Conservation (phyloP, 2,888 invertebrate genomes). For the Steinernema carpocapsae region DNA sequence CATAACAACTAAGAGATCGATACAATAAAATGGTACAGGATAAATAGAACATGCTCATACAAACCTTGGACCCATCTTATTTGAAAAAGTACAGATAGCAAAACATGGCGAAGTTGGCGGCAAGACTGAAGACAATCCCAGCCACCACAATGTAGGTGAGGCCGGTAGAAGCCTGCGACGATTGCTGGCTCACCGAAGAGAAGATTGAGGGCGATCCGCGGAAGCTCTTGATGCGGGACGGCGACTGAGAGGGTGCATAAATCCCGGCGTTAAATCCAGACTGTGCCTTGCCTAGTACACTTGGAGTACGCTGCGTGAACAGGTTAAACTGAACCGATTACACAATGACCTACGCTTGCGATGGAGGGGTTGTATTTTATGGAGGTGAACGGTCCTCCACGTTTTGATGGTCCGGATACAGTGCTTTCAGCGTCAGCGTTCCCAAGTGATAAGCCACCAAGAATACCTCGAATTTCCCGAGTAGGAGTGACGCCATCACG, state of each 20-base stretch:
- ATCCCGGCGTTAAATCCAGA: not conserved
- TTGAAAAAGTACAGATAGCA: not conserved
- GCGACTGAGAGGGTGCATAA: not conserved
- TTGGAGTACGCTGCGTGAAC: too few relatives aligned
- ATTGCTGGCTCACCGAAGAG: not conserved
- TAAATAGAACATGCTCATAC: too few relatives aligned
- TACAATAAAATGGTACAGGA: too few relatives aligned
- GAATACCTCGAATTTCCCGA: not conserved
- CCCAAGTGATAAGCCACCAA: not conserved
- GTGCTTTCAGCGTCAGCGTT: not conserved
- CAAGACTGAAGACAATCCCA: not conserved
- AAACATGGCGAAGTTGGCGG: not conserved
- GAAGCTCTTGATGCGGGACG: not conserved
- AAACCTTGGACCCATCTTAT: not conserved
- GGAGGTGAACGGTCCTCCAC: not conserved
- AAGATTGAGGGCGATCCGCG: not conserved
- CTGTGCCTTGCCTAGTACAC: too few relatives aligned
- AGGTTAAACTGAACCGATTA: too few relatives aligned
- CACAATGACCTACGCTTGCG: not conserved
- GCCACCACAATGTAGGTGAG: not conserved
- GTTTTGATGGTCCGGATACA: not conserved
- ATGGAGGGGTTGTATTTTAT: not conserved
- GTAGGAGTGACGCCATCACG: not conserved
- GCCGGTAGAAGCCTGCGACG: not conserved
- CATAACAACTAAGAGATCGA: too few relatives aligned